These are phyloP conservation scores for Anarsia innoxiella DNA, from an alignment of 2,888 invertebrate species.

Conservation along the genomic window DNA sequence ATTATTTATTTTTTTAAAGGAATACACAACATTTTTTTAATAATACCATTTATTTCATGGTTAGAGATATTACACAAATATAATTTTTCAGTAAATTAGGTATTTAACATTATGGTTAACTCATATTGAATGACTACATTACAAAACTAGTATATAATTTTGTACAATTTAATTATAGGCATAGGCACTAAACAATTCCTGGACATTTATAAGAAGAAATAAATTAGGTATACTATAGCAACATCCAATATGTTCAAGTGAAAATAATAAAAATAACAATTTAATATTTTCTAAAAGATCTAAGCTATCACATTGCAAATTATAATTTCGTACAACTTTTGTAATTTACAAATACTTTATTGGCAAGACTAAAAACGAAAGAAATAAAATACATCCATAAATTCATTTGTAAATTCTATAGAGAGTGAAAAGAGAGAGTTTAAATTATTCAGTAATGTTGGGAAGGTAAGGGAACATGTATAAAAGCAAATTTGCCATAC, in stretches of 20 bases:
- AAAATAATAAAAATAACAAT: slow-evolving; percentile 35
- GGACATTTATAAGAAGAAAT: slow-evolving; percentile 29
- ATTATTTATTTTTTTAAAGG: not conserved
- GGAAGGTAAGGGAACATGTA: slow-evolving; percentile 42
- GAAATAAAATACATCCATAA: slow-evolving; percentile 48
- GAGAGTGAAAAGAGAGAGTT: slow-evolving; percentile 64
- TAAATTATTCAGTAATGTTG: slow-evolving; percentile 36
- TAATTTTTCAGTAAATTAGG: slow-evolving; percentile 50
- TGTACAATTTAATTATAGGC: slow-evolving; percentile 53
- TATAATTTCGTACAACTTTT: slow-evolving; percentile 49
- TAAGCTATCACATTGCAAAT: slow-evolving; percentile 66
- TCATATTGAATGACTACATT: slow-evolving; percentile 54
- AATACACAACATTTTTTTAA: slow-evolving; percentile 8
- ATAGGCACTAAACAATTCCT: slow-evolving; percentile 20
- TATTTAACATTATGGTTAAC: slow-evolving; percentile 55
- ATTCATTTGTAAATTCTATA: slow-evolving; percentile 58
- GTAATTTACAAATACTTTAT: slow-evolving; percentile 61
- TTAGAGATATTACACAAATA: slow-evolving; percentile 65
- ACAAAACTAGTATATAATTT: slow-evolving; percentile 40
- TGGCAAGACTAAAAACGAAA: slow-evolving; percentile 70
- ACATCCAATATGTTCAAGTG: slow-evolving; percentile 44
- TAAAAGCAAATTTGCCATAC: slow-evolving; percentile 66
- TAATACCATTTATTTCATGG: slow-evolving; percentile 57
- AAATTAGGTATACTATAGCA: slow-evolving; percentile 42
- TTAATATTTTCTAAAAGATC: slow-evolving; percentile 55